Base-by-base conservation (phyloP, 2,888 invertebrate genomes). In the Caenorhabditis angaria region DNA sequence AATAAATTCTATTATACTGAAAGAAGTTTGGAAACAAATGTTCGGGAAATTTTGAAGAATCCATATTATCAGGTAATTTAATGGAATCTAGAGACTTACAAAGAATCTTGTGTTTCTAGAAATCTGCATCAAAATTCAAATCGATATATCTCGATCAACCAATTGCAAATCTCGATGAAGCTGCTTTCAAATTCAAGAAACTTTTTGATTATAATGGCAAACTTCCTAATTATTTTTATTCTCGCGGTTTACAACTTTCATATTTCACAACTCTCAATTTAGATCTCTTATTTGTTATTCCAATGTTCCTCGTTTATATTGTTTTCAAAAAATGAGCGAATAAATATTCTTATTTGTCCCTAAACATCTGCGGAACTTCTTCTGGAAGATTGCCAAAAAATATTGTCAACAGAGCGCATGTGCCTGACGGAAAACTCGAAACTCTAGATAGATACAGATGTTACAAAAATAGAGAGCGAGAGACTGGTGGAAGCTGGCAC, bases 1-100 rank as follows among this genome's bases (percentile, higher is more conserved):
- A 69, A 69, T 59, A 69, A 73, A 53, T 65, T 69, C 55, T 55
- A 61, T 20, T 41, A 69, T 0, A 63, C 65, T 12, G 69, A 69
- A 20, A 12, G 10, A 14, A 63, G 60, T 22, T 56, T 73, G 2
- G 65, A 65, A 22, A 54, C 35, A 8, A 56, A 65, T 60, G 69
- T 73, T 8, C 56, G 61, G 0, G 63, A 69, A 35, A 65, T 73
- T 1, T 60, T 73, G 20, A 60, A 68, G 22, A 64, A 68, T 55
- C 35, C 56, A 29, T 20, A 48, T 2, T 72, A 67, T n/a, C n/a
- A n/a, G n/a, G n/a, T n/a, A n/a, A n/a, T n/a, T n/a, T n/a, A n/a
- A n/a, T n/a, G n/a, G n/a, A n/a, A n/a, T n/a, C n/a, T n/a, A n/a
- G n/a, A n/a, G n/a, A n/a, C n/a, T n/a, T n/a, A n/a, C n/a, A n/a